These are phyloP conservation scores for Temnothorax unifasciatus DNA, from an alignment of 2,888 invertebrate species.

Conservation along the genomic window DNA sequence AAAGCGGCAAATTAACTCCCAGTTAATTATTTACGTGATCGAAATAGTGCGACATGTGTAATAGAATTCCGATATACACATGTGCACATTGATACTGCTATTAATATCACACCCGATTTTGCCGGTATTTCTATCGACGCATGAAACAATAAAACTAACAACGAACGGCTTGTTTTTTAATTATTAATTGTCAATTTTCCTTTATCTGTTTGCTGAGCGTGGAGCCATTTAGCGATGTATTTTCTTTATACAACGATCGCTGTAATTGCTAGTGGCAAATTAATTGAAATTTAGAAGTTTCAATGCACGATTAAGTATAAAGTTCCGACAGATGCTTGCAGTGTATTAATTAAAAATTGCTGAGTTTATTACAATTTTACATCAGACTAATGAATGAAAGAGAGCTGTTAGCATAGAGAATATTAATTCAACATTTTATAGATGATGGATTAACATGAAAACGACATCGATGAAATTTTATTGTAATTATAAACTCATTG, in stretches of 20 bases:
- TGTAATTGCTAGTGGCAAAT: neutral
- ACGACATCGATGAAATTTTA: neutral
- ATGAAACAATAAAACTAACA: constrained; percentile 19
- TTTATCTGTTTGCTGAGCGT: neutral
- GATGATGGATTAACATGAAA: neutral
- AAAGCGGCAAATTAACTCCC: constrained; percentile 42
- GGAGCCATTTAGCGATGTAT: neutral
- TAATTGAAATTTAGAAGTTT: neutral
- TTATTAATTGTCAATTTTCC: constrained; percentile 7
- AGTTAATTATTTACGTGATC: constrained; percentile 44
- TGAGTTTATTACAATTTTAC: constrained; percentile 1
- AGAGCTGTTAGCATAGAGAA: neutral
- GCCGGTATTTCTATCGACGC: neutral
- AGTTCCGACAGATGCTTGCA: neutral
- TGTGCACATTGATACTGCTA: neutral
- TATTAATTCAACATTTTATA: neutral
- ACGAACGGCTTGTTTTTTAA: neutral
- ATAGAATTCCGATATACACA: constrained; percentile 22
- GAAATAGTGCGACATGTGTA: constrained; percentile 22
- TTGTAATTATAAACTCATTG: neutral
- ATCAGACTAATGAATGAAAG: neutral
- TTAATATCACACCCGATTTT: constrained; percentile 17
- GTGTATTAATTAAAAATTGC: constrained; percentile 9
- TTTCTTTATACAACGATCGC: neutral
- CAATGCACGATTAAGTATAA: neutral